A percentile compares a stretch with the other conserved stretches of the same genome.
phyloP scores from a whole-genome alignment of 2,113 vertebrate genomes.

The Ploceus nigricollis region DNA sequence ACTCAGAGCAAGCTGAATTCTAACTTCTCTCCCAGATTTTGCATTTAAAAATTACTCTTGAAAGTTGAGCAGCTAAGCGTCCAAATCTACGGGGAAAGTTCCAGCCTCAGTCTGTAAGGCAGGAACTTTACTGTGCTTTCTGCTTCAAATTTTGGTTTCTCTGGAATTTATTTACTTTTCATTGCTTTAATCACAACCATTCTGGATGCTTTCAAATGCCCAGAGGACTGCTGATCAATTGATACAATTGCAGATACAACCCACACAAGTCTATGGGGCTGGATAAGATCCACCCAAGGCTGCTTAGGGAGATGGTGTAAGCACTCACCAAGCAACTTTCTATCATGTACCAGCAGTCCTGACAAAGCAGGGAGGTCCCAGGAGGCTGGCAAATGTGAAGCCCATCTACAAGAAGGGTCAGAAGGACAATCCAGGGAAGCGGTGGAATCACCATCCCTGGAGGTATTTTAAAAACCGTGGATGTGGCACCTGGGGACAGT shows the following conservation, averaged over 20 bases:
- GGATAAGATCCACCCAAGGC: not conserved
- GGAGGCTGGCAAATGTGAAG: not conserved
- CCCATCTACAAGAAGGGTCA: not conserved
- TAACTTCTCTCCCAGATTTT: conserved; percentile 38
- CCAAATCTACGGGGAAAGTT: conserved; percentile 18
- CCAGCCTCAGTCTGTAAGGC: not conserved
- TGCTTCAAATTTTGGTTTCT: not conserved
- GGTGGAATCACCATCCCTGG: not conserved
- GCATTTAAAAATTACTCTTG: conserved; percentile 52
- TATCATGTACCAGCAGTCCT: not conserved
- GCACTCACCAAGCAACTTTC: not conserved
- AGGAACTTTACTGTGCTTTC: not conserved
- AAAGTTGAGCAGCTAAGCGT: conserved; percentile 54
- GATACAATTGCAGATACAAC: not conserved
- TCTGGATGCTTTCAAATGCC: not conserved
- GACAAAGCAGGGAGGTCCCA: not conserved
- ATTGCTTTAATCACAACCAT: not conserved
- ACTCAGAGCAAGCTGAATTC: conserved; percentile 36
- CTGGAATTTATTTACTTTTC: not conserved
- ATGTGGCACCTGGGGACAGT: fast-evolving
- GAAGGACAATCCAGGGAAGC: not conserved
- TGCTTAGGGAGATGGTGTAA: not conserved
- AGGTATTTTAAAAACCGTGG: not conserved
- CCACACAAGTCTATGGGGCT: not conserved
- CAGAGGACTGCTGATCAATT: not conserved